phyloP scores from a whole-genome alignment of 2,797 vertebrate species.

The Prionace glauca region DNA sequence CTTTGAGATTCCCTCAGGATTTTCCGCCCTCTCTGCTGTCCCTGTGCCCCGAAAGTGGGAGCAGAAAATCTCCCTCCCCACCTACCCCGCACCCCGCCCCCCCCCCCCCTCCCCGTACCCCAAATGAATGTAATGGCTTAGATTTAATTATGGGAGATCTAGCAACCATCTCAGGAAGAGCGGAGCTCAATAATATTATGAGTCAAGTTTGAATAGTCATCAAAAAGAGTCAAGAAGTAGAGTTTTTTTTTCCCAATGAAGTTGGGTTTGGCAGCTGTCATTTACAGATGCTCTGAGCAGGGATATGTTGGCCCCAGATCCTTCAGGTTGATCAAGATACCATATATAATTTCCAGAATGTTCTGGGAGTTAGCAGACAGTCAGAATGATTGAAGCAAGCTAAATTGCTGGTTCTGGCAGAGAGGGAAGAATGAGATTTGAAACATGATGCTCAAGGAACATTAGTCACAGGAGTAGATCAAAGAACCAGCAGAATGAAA shows the following conservation, averaged over 20 bases:
- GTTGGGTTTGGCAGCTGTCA: background rate
- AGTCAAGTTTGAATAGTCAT: background rate
- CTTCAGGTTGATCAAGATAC: background rate
- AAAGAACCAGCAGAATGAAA: background rate
- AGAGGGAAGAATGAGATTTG: background rate
- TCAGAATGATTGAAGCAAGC: background rate
- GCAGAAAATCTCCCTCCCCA: too few species aligned
- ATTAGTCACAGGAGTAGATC: background rate
- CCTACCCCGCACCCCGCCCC: too few species aligned
- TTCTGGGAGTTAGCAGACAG: background rate
- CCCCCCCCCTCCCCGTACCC: too few species aligned
- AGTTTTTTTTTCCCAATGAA: background rate
- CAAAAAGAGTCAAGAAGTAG: background rate
- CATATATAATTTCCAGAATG: background rate
- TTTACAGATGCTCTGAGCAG: background rate
- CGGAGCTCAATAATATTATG: background rate
- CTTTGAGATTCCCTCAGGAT: too few species aligned
- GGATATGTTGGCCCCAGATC: background rate
- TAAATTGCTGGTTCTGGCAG: background rate
- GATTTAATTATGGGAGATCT: background rate
- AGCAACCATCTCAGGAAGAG: background rate
- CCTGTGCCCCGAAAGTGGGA: too few species aligned
- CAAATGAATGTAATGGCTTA: background rate
- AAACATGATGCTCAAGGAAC: background rate
- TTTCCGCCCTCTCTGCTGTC: too few species aligned